Conservation (phyloP, 35 echinoderm and acorn worm genomes). For the Strongylocentrotus purpuratus region DNA sequence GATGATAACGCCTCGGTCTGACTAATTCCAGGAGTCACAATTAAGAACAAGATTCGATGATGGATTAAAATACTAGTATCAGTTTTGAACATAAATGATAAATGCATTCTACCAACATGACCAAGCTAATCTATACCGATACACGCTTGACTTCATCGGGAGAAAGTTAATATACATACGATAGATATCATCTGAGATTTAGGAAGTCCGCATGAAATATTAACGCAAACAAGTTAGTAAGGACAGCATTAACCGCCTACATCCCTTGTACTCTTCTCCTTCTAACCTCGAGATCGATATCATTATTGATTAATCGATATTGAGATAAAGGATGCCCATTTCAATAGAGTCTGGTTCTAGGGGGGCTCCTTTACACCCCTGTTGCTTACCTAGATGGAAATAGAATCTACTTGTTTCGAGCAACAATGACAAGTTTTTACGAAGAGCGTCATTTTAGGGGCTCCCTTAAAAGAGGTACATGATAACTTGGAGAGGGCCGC, state of each 20-base stretch:
- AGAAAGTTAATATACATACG: not conserved
- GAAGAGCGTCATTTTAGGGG: not conserved
- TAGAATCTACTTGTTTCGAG: not conserved
- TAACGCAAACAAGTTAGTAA: not conserved
- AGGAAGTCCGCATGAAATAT: constrained; percentile 41
- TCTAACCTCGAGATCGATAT: not conserved
- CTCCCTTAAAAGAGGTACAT: not conserved
- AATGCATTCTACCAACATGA: not conserved
- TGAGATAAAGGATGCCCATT: not conserved
- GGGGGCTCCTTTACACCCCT: not conserved
- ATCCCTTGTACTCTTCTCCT: not conserved
- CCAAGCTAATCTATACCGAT: not conserved
- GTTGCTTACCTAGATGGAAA: not conserved
- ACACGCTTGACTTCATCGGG: not conserved
- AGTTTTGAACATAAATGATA: not conserved
- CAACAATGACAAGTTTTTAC: not conserved
- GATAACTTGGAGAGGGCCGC: not conserved
- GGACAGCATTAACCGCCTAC: not conserved
- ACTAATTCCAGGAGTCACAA: too few species aligned
- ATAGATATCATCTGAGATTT: not conserved
- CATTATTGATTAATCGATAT: constrained; percentile 25
- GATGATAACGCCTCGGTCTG: too few species aligned
- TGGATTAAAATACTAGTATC: not conserved
- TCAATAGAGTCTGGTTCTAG: not conserved
- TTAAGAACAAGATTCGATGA: too few species aligned